Evolutionary conservation across 2,113 vertebrate genomes (phyloP), one percentile per base, ranked within the genome.

Genomic region (Aptenodytes patagonicus): DNA sequence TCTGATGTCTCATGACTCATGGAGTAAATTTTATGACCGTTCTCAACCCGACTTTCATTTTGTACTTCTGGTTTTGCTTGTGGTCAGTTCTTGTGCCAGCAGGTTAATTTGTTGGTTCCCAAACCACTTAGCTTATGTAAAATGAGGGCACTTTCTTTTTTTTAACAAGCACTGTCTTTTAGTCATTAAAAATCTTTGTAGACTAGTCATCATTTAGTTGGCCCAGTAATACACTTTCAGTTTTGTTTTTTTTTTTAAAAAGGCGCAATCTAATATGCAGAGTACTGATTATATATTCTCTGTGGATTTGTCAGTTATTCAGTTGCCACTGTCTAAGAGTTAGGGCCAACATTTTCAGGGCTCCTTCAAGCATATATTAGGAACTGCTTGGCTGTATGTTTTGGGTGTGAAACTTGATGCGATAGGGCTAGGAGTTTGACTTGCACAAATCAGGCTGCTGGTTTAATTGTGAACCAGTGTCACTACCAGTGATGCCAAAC

Each of bases 41-140:
- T 89, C 51, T 91, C 54, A 91, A 42, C 22, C 31, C 1, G 4
- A 16, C 20, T 81, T 92, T 65, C 6, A 26, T 71, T 93, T 91
- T 84, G 44, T 89, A 60, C 29, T 91, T 94, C n/a, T 87, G 46
- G 20, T 85, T 96, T 96, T 95, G 49, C 46, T 10, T 84, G 54
- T 62, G 46, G 46, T 84, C 46, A 42, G 58, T 85, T 94, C 62
- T 61, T 64, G 47, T 76, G 64, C 55, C 42, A 76, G 24, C n/a
- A 77, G n/a, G 40, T 62, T 76, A 77, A 73, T 80, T 66, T 73
- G 34, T n/a, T 90, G 49, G 26, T 81, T 95, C 60, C 31, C 44
- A 84, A 92, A 64, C 17, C 34, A 38, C 8, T 78, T 89, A 49
- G 32, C 31, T 72, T 78, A 16, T 49, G 31, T 95, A 64, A 96